Percentiles rank a stretch among this genome's conserved stretches.
These are phyloP conservation scores for Anastrepha ludens DNA, from an alignment of 1,140 invertebrate genomes.

Conservation along the genomic window DNA sequence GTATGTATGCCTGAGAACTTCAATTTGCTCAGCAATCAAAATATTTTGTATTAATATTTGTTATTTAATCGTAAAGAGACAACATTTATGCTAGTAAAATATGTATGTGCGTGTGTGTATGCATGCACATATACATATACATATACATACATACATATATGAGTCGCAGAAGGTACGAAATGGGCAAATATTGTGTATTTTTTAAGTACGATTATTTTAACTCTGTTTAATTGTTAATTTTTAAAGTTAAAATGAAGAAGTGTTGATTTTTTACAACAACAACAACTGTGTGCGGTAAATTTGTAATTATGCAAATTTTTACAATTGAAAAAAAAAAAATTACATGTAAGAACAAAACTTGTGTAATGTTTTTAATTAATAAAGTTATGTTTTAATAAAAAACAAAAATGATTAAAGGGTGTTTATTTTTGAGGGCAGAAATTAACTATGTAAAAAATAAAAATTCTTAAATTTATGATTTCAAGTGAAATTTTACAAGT, in stretches of 20 bases:
- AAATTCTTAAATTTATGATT: too few relatives aligned
- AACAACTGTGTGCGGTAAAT: neutral
- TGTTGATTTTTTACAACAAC: neutral
- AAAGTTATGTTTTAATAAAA: constrained; percentile 34
- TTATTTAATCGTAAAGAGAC: neutral
- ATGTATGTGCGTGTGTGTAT: neutral
- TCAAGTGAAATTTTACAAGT: too few relatives aligned
- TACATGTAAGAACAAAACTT: neutral
- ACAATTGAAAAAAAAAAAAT: neutral
- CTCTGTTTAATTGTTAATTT: neutral
- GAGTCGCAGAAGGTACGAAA: too few relatives aligned
- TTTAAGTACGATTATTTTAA: neutral
- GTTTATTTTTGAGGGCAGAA: too few relatives aligned
- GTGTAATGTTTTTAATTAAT: constrained; percentile 21
- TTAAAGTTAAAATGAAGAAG: neutral
- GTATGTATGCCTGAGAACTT: too few relatives aligned
- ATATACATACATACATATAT: too few relatives aligned
- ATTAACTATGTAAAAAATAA: too few relatives aligned
- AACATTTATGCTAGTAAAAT: neutral
- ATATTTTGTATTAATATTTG: neutral
- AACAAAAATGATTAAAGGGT: neutral
- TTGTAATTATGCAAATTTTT: constrained; percentile 9
- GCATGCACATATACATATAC: neutral
- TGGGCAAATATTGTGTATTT: neutral
- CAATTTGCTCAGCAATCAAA: too few relatives aligned